phyloP scores from a whole-genome alignment of 2,888 invertebrate genomes.

The Limnephilus rhombicus region DNA sequence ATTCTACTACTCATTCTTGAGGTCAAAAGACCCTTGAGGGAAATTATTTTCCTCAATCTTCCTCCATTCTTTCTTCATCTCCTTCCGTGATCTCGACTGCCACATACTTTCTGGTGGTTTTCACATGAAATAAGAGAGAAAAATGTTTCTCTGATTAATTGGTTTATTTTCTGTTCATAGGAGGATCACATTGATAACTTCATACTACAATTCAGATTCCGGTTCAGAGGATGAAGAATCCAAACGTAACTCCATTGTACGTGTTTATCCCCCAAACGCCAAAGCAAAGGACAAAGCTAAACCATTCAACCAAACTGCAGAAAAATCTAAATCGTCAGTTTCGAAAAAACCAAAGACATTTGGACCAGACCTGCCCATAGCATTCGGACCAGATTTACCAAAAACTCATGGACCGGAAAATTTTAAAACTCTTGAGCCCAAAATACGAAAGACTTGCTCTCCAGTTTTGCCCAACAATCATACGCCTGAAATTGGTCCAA shows the following conservation, averaged over 20 bases:
- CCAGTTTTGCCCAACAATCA: neutral
- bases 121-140: neutral
- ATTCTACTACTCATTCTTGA: too few species aligned
- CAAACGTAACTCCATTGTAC: constrained; percentile 47
- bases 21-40: too few species aligned
- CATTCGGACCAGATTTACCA: constrained; percentile 51
- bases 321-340: constrained; percentile 13
- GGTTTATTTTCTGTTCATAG: constrained; percentile 69
- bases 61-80: too few species aligned
- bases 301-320: neutral
- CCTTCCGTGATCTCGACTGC: neutral
- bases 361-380: constrained; percentile 59
- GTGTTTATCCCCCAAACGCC: constrained; percentile 53
- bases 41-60: too few species aligned
- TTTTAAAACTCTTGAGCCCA: constrained; percentile 4
- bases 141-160: neutral
- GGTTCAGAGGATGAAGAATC: constrained; percentile 76
- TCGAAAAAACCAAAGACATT: constrained; percentile 36
- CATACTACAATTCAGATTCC: constrained; percentile 77
- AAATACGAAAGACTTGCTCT: neutral
- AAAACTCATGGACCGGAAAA: constrained; percentile 39
- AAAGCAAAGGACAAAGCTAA: constrained; percentile 33
- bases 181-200: constrained; percentile 79
- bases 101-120: neutral
- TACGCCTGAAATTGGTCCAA: neutral